Conservation (phyloP, 1,140 invertebrate genomes). For the Aradophagus sp. region DNA sequence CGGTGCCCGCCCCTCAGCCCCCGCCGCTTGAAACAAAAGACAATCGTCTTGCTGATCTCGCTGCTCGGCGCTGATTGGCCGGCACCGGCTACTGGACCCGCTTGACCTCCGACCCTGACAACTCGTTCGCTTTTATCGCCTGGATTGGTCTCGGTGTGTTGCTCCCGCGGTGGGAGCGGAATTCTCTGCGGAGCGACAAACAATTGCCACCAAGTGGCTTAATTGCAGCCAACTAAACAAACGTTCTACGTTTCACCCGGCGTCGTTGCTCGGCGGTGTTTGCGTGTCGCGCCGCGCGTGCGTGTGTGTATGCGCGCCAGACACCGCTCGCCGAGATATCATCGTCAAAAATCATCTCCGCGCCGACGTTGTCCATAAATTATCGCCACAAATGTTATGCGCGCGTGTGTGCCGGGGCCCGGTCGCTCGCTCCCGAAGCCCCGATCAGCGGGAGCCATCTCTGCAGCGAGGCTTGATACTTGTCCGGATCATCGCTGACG, state of each 20-base stretch:
- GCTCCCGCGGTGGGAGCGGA: constrained; percentile 67
- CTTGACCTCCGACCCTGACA: constrained; percentile 58
- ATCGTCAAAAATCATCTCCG: constrained; percentile 35
- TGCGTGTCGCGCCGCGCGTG: constrained; percentile 58
- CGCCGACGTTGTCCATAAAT: constrained; percentile 17
- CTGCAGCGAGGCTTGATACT: too few species aligned
- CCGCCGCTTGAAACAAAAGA: constrained; percentile 47
- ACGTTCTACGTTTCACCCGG: constrained; percentile 64
- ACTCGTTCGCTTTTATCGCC: constrained; percentile 61
- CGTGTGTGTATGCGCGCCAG: constrained; percentile 44
- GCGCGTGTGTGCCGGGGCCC: not conserved
- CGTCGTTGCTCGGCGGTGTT: constrained; percentile 57
- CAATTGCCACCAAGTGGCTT: constrained; percentile 76
- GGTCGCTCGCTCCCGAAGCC: too few species aligned
- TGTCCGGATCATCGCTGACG: too few species aligned
- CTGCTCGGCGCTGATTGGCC: constrained; percentile 51
- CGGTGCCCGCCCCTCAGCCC: constrained; percentile 1
- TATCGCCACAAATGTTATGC: constrained; percentile 8
- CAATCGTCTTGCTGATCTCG: constrained; percentile 55
- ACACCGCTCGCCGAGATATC: constrained; percentile 36
- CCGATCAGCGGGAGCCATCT: not conserved
- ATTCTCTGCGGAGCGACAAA: constrained; percentile 76
- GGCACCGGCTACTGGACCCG: constrained; percentile 59
- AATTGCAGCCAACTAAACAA: constrained; percentile 76
- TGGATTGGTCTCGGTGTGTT: constrained; percentile 49